Evolutionary conservation across 2,888 invertebrate genomes (phyloP).

Genomic region (Drosophila stalkeri): DNA sequence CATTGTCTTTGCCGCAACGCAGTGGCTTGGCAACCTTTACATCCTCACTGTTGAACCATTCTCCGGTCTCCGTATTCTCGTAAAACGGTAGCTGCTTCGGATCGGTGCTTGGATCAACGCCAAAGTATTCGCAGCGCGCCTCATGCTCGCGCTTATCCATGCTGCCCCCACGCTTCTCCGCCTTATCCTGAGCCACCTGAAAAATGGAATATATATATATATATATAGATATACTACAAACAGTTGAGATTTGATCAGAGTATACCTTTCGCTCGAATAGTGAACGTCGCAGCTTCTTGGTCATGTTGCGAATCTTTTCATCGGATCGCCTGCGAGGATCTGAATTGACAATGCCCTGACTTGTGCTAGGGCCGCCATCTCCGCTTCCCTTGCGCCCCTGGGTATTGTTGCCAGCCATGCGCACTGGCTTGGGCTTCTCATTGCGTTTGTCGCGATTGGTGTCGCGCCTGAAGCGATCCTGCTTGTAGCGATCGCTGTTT

Average conservation of each 20-base stretch:
- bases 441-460: conserved; percentile 35
- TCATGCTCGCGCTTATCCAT: conserved; percentile 83
- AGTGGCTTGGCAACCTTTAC: conserved; percentile 80
- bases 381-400: conserved; percentile 19
- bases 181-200: conserved; percentile 83
- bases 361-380: not conserved
- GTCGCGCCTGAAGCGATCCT: conserved; percentile 65
- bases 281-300: conserved; percentile 83
- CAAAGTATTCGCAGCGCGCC: conserved; percentile 83
- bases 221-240: not conserved
- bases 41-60: conserved; percentile 83
- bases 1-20: conserved; percentile 70
- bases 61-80: conserved; percentile 82
- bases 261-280: conserved; percentile 83
- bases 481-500: conserved; percentile 57
- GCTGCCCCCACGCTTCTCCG: conserved; percentile 82
- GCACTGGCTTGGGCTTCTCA: conserved; percentile 43
- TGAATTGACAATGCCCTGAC: conserved; percentile 1
- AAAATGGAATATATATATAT: not conserved
- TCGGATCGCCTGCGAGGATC: conserved; percentile 23
- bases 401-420: conserved; percentile 59
- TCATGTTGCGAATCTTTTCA: conserved; percentile 55
- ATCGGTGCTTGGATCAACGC: conserved; percentile 78
- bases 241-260: not conserved
- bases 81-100: conserved; percentile 82